phyloP scores from a whole-genome alignment of 2,888 invertebrate genomes.

The Creontiades dilutus region DNA sequence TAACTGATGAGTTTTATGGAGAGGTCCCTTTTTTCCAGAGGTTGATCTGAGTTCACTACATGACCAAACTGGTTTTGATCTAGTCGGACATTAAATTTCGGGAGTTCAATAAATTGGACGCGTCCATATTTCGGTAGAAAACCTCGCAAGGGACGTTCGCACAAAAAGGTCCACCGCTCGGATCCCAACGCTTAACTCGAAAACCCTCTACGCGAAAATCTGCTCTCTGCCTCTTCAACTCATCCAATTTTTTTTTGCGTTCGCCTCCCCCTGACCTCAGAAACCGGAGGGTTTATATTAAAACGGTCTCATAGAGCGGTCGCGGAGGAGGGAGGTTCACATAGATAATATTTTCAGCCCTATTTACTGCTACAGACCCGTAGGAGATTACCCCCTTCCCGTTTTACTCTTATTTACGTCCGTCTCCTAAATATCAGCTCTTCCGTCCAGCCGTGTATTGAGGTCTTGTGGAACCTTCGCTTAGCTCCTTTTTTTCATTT shows the following conservation, averaged over 20 bases:
- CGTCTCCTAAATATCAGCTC: constrained; percentile 52
- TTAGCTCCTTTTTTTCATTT: background rate
- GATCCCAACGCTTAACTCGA: background rate
- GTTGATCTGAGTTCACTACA: too few species aligned
- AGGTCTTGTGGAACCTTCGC: constrained; percentile 54
- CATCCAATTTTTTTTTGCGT: background rate
- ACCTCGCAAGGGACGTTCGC: too few species aligned
- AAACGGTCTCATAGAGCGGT: constrained; percentile 17
- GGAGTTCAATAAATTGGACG: too few species aligned
- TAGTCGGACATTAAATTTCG: too few species aligned
- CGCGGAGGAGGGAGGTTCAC: background rate
- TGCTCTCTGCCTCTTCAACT: background rate
- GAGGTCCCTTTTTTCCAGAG: too few species aligned
- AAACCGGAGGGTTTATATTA: constrained; percentile 41
- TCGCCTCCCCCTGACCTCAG: background rate
- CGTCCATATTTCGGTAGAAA: too few species aligned
- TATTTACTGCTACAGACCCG: constrained; percentile 44
- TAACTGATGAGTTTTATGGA: too few species aligned
- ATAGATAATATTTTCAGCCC: constrained; percentile 64
- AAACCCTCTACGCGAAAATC: background rate
- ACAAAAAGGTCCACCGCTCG: too few species aligned
- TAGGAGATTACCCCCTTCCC: constrained; percentile 36
- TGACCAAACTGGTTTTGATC: too few species aligned
- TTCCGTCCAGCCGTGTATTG: constrained; percentile 46
- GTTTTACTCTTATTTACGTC: constrained; percentile 63